Evolutionary conservation across 2,888 invertebrate genomes (phyloP), one percentile per base, ranked within the genome.

Genomic region (Oligia fasciuncula): DNA sequence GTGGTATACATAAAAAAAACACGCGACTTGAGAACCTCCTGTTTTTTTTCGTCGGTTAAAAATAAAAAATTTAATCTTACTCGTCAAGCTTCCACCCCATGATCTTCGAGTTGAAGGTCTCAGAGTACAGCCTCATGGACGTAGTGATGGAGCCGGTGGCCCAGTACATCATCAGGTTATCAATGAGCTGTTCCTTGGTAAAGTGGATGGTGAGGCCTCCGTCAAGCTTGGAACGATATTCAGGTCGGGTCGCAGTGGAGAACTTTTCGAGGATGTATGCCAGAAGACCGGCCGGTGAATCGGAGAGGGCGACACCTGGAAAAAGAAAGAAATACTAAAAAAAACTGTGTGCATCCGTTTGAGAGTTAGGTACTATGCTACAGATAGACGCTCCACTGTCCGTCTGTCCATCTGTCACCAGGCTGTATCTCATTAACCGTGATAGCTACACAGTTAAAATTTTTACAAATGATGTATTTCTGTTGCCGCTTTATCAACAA

Each of bases 131-230:
- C 62, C 99, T 97, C 95, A 97, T 97, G 0, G 98, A 98, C 0
- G 98, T 98, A 0, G 98, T 98, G 14, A 98, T 98, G 14, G 97
- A 97, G 73, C 97, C 97, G 0, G 98, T 97, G 0, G 97, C 92
- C 98, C 98, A 99, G 94, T 99, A 99, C 71, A 98, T 94, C 98
- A 98, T 98, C 11, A 99, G 92, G 90, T 98, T 98, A 87, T 98
- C 98, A 13, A 99, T 93, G 35, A 99, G 95, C 87, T 98, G 98
- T 73, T 98, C 98, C 78, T 98, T 94, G 0, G 97, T 97, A 92
- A 97, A 98, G 86, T 97, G 97, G 81, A 97, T 95, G 1, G 95
- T 94, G 0, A 99, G 93, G 1, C 98, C 98, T 14, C 98, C 98
- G 88, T 98, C 98, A 0, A 95, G 51, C 94, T 97, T 97, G 0